phyloP scores from a whole-genome alignment of 2,888 invertebrate genomes.

The Ptycholaimellus sp. region DNA sequence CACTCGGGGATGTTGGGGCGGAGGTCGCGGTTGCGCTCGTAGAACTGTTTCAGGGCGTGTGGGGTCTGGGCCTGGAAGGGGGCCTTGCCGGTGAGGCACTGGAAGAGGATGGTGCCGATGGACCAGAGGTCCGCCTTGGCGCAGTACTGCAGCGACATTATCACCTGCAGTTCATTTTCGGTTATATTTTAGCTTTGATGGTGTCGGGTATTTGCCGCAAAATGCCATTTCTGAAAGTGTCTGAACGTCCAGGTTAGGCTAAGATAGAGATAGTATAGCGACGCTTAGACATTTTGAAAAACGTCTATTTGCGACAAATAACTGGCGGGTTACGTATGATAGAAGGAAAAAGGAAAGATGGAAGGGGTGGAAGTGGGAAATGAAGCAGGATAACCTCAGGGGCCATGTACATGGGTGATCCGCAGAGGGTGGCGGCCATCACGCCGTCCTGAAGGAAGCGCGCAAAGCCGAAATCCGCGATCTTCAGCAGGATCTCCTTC shows the following conservation, averaged over 20 bases:
- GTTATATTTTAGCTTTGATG: too few relatives aligned
- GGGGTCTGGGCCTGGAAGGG: conserved; percentile 88
- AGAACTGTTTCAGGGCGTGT: conserved; percentile 80
- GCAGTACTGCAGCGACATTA: conserved; percentile 93
- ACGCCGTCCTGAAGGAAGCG: conserved; percentile 91
- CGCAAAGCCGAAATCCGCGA: conserved; percentile 93
- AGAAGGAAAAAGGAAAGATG: too few relatives aligned
- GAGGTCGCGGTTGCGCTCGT: conserved; percentile 55
- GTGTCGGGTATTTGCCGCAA: too few relatives aligned
- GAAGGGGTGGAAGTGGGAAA: too few relatives aligned
- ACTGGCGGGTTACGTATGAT: too few relatives aligned
- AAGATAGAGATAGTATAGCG: too few relatives aligned
- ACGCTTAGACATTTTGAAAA: too few relatives aligned
- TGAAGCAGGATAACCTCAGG: conserved; percentile 20
- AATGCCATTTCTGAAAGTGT: too few relatives aligned
- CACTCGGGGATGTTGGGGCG: conserved; percentile 52
- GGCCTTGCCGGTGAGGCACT: conserved; percentile 90
- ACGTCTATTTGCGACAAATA: too few relatives aligned
- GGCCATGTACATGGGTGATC: conserved; percentile 99
- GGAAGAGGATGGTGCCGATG: conserved; percentile 89
- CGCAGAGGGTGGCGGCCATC: conserved; percentile 97
- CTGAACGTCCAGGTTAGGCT: too few relatives aligned
- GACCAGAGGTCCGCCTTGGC: conserved; percentile 99
- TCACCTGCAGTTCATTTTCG: too few relatives aligned
- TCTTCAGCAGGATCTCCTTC: conserved; percentile 72